Evolutionary conservation across 2,888 invertebrate species (phyloP), one percentile per base, ranked within the genome.

Genomic region (Bombylius discolor): DNA sequence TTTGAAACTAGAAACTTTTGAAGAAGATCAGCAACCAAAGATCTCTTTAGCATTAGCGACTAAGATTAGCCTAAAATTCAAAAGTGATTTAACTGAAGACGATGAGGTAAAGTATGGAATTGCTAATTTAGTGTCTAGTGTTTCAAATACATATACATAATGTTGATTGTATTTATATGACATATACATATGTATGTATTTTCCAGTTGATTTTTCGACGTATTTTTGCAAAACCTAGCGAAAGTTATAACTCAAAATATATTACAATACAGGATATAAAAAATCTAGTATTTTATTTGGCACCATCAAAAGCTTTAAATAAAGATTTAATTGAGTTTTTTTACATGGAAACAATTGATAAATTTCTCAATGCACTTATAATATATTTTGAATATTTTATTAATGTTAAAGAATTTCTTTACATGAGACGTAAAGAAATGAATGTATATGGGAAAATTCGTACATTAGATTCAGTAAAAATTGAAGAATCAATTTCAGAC

Each of bases 361-460:
- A 61, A 13, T 64, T 73, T 45, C 51, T 73, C 0, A 68, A 69
- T 50, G 64, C 70, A 0, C 57, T 72, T 13, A 64, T 71, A 42
- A 70, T 71, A 11, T 73, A 73, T 61, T 71, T 73, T 34, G 71
- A 73, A 57, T 64, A 72, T 57, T 73, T 67, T 55, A 54, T 73
- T 14, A 68, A 67, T 23, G 56, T 70, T 52, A 68, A 69, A 0
- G 73, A 73, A 52, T 71, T 67, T 55, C 59, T 69, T 13, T 58
- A 72, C 1, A 67, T 73, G 42, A 65, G 70, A 0, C 63, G 70
- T 3, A 70, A 73, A 56, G 72, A 73, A 55, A 62, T 68, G 4
- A 53, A 11, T 42, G 11, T 42, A 9, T 11, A 42, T 42, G 51
- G 49, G 42, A 56, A 56, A 51, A 49, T 60, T 49, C 47, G 55